Evolutionary conservation across 2,888 invertebrate species (phyloP).

Genomic region (Dynastes maya): DNA sequence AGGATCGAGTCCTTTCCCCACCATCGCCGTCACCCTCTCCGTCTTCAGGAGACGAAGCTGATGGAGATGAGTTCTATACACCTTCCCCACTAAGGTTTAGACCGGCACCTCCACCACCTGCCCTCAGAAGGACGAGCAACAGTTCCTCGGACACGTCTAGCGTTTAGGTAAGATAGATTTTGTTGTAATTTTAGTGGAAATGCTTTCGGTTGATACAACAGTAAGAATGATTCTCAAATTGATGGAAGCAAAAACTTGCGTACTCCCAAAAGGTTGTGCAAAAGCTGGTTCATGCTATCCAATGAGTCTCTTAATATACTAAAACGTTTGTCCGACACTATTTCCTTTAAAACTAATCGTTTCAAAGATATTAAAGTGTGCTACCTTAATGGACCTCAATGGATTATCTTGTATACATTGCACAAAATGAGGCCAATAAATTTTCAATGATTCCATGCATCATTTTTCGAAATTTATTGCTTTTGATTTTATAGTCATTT

Average conservation of each 20-base stretch:
- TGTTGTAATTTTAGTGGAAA: neutral
- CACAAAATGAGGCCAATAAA: no score
- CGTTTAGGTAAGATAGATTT: slow-evolving; percentile 59
- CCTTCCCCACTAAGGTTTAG: slow-evolving; percentile 66
- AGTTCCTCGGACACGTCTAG: slow-evolving; percentile 64
- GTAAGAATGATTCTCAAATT: neutral
- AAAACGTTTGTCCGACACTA: neutral
- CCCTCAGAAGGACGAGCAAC: slow-evolving; percentile 66
- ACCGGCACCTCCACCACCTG: slow-evolving; percentile 71
- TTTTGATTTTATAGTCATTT: no score
- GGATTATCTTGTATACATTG: no score
- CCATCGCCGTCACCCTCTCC: slow-evolving; percentile 74
- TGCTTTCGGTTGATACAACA: neutral
- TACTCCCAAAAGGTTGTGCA: neutral
- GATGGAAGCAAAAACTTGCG: neutral
- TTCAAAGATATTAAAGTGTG: neutral
- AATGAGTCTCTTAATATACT: no score
- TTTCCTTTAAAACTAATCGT: neutral
- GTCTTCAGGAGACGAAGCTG: slow-evolving; percentile 71
- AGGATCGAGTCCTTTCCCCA: slow-evolving; percentile 70
- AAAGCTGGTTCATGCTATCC: neutral
- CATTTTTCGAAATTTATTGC: no score
- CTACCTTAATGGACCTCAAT: no score
- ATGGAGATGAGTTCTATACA: slow-evolving; percentile 65
- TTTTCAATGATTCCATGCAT: no score